A percentile compares a stretch with the other conserved stretches of the same genome.
These are phyloP conservation scores for Bombus haemorrhoidalis DNA, from an alignment of 1,140 invertebrate genomes.

Conservation along the genomic window DNA sequence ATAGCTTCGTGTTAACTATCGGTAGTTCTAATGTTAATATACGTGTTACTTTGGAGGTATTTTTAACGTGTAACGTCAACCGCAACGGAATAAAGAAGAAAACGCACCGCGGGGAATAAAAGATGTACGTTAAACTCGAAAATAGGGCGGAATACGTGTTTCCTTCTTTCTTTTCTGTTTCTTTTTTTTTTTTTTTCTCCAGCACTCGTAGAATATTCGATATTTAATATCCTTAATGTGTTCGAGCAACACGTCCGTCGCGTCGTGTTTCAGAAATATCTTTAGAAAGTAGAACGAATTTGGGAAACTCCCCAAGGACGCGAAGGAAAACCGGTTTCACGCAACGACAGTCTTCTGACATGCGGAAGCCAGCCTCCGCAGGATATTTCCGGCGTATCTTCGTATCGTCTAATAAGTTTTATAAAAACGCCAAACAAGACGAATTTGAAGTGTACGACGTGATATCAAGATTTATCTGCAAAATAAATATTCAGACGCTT, in stretches of 20 bases:
- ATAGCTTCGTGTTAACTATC: too few species aligned
- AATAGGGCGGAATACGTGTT: neutral
- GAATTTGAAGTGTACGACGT: neutral
- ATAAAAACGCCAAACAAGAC: neutral
- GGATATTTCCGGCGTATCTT: neutral
- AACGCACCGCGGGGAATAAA: too few species aligned
- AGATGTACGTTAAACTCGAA: neutral
- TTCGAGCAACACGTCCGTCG: neutral
- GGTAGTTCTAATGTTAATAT: too few species aligned
- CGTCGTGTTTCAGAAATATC: constrained; percentile 8
- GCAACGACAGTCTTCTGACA: neutral
- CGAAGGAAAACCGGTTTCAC: neutral
- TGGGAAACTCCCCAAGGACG: neutral
- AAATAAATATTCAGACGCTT: too few species aligned
- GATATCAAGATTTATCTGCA: too few species aligned
- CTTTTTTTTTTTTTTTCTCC: neutral
- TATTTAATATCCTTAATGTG: constrained; percentile 41
- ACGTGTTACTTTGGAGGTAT: too few species aligned
- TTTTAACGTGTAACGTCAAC: too few species aligned
- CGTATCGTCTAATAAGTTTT: neutral
- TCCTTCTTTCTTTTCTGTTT: neutral
- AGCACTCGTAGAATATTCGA: constrained; percentile 7
- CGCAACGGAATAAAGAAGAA: neutral
- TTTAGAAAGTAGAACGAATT: constrained; percentile 20
- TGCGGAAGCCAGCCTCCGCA: neutral